A percentile compares a stretch with the other conserved stretches of the same genome.
Conservation (phyloP, 1,140 invertebrate species). For the Drosophila eugracilis region DNA sequence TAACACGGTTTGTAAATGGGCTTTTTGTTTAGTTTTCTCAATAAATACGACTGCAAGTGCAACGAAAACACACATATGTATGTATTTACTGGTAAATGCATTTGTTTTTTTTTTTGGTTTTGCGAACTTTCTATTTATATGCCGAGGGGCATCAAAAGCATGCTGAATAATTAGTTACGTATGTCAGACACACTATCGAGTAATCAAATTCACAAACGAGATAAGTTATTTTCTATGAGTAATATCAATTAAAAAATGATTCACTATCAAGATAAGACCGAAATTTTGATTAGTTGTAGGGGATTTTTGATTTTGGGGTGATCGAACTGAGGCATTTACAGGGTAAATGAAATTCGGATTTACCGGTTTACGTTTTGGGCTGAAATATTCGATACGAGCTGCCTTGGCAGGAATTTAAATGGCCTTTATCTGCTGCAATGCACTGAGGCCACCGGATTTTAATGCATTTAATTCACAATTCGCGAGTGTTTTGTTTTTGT, state of each 20-base stretch:
- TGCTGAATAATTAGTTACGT: conserved; percentile 37
- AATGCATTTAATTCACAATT: conserved; percentile 30
- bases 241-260: conserved; percentile 20
- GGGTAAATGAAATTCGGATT: conserved; percentile 5
- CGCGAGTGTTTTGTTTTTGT: conserved; percentile 37
- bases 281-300: not conserved
- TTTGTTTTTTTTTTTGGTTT: not conserved
- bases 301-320: conserved; percentile 1
- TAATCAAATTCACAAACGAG: conserved; percentile 6
- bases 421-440: not conserved
- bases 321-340: conserved; percentile 10
- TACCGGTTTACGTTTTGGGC: conserved; percentile 30
- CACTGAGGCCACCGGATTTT: conserved; percentile 1
- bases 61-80: conserved; percentile 5
- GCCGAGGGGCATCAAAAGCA: not conserved
- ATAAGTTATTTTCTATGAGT: conserved; percentile 6
- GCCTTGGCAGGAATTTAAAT: conserved; percentile 2
- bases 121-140: conserved; percentile 41
- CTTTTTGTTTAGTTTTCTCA: conserved; percentile 6
- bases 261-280: conserved; percentile 11
- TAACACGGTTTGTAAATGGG: not conserved
- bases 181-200: conserved; percentile 33
- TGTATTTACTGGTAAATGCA: conserved; percentile 15
- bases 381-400: conserved; percentile 34
- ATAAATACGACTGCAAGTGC: conserved; percentile 7